Evolutionary conservation across 2,113 vertebrate genomes (phyloP).

Genomic region (Charina bottae): DNA sequence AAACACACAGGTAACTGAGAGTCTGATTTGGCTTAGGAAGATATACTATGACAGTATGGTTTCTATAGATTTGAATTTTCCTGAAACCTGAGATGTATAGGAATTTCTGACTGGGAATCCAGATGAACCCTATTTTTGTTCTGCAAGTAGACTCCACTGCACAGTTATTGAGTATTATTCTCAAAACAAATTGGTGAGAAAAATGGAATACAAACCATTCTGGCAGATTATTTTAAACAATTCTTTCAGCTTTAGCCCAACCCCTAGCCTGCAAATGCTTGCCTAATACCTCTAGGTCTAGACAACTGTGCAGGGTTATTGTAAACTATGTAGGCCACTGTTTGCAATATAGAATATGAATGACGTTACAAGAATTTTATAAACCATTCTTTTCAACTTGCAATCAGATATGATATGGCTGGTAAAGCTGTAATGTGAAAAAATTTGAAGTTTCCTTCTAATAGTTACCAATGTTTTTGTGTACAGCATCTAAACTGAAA

Average conservation of each 20-base stretch:
- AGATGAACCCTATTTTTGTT: background rate
- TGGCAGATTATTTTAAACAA: background rate
- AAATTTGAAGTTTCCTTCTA: background rate
- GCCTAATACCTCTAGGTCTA: conserved; percentile 1
- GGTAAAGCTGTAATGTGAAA: background rate
- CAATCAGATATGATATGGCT: background rate
- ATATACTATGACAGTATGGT: background rate
- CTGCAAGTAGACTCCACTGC: background rate
- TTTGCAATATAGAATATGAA: background rate
- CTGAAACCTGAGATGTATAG: background rate
- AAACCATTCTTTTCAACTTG: no score
- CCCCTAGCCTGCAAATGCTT: background rate
- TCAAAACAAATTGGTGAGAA: background rate
- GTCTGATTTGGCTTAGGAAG: background rate
- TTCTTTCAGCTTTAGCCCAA: background rate
- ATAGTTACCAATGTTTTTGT: background rate
- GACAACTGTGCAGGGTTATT: background rate
- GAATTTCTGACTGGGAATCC: background rate
- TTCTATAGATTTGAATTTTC: background rate
- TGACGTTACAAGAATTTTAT: background rate
- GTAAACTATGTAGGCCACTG: background rate
- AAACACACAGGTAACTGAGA: background rate
- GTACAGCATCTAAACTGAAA: background rate
- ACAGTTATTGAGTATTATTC: background rate
- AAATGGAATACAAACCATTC: background rate